These are phyloP conservation scores for Azemiops feae DNA, from an alignment of 2,113 vertebrate genomes.

Conservation along the genomic window DNA sequence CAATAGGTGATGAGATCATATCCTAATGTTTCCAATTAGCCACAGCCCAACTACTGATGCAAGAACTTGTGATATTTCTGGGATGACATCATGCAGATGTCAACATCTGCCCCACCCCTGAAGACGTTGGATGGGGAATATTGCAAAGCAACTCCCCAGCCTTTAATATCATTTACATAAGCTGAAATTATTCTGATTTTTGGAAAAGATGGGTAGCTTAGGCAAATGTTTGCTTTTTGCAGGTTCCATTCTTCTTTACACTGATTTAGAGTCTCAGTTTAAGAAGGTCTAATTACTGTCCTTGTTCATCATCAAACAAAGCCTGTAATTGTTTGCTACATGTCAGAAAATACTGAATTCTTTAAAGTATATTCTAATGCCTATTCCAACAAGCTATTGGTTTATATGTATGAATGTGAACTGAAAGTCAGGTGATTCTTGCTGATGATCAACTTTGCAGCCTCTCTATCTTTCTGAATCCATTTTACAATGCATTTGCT, in stretches of 20 bases:
- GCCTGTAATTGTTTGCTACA: neutral
- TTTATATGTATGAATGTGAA: neutral
- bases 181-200: neutral
- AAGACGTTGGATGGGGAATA: neutral
- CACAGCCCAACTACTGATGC: neutral
- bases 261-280: neutral
- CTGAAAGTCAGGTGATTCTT: too few species aligned
- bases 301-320: neutral
- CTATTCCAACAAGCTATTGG: constrained; percentile 25
- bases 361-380: neutral
- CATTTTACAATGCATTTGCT: too few species aligned
- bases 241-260: neutral
- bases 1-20: neutral
- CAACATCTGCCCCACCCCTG: neutral
- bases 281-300: neutral
- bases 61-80: neutral
- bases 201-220: neutral
- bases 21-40: neutral
- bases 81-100: neutral
- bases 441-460: too few species aligned
- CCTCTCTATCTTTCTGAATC: too few species aligned
- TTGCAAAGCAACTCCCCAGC: neutral
- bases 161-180: neutral
- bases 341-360: neutral
- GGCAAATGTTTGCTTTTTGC: neutral